phyloP scores from a whole-genome alignment of 2,888 invertebrate species.

The Microplitis manilae region DNA sequence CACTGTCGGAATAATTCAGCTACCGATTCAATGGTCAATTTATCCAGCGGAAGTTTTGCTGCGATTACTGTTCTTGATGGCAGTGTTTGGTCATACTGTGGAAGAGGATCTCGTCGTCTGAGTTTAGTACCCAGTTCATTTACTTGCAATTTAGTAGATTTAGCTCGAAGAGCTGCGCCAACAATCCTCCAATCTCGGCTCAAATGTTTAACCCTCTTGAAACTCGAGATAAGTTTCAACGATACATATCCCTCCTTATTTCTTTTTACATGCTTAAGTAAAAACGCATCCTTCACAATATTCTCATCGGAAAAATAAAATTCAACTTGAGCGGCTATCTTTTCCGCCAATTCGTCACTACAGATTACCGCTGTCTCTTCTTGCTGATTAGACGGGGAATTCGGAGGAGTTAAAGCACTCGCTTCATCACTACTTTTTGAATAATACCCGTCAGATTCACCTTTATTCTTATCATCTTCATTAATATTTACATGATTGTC shows the following conservation, averaged over 20 bases:
- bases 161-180: slow-evolving; percentile 85
- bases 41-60: slow-evolving; percentile 87
- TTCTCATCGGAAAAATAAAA: slow-evolving; percentile 97
- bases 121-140: slow-evolving; percentile 94
- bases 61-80: slow-evolving; percentile 93
- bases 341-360: slow-evolving; percentile 83
- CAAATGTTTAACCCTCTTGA: slow-evolving; percentile 93
- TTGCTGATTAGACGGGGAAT: slow-evolving; percentile 32
- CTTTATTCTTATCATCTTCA: neutral
- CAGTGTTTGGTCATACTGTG: slow-evolving; percentile 92
- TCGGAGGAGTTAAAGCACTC: slow-evolving; percentile 7
- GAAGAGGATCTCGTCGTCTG: slow-evolving; percentile 86
- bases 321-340: slow-evolving; percentile 91
- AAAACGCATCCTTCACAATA: slow-evolving; percentile 94
- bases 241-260: slow-evolving; percentile 97
- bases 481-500: neutral
- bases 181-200: slow-evolving; percentile 96
- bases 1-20: slow-evolving; percentile 90
- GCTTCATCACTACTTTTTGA: slow-evolving; percentile 8
- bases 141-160: slow-evolving; percentile 86
- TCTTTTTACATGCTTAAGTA: slow-evolving; percentile 93
- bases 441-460: neutral
- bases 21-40: slow-evolving; percentile 90
- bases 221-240: slow-evolving; percentile 93
- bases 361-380: slow-evolving; percentile 71